Base-by-base conservation (phyloP, 92 coral and sea anemone species). In the Chrysogorgia sp. region DNA sequence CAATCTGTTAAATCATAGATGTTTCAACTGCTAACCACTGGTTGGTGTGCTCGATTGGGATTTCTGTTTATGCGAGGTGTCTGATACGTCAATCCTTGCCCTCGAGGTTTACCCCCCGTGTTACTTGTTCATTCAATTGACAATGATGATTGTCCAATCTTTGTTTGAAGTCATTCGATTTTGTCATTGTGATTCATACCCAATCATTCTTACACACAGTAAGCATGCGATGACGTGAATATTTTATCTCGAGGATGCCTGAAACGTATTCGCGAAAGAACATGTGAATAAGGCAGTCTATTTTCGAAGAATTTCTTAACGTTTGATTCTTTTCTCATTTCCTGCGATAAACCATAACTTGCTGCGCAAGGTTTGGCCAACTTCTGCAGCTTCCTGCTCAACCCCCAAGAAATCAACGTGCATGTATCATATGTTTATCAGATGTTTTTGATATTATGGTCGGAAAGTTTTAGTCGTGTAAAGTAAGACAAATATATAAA, bases 101-200 rank as follows among this genome's bases (percentile, higher is more conserved):
- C 79, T 72, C 28, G 49, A 72, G 79, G 64, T 72, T 32, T 20
- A 55, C 79, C 79, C 79, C 79, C 48, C 79, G 79, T 72, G 48
- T 34, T 52, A 30, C 79, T 22, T 47, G n/a, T 45, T 45, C 49
- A 40, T 52, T 52, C 64, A 72, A 55, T 72, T 10, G 37, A 72
- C 52, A 72, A 72, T 72, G 50, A 56, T 72, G 64, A 72, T 65
- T 52, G 65, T 56, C 64, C 14, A 72, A 72, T 56, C 63, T 52
- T 72, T 56, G 65, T 53, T 53, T 52, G 34, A 32, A 32, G 55
- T 56, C 64, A 53, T 28, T 72, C 41, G 29, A 56, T 13, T 57
- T 57, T 57, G 63, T 57, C 63, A 3, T 3, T 20, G 25, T 72
- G 63, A 25, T 17, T 55, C 10, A 33, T 34, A 31, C 72, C 52